Base-by-base conservation (phyloP, 1,140 invertebrate genomes). In the Aphis craccivora region DNA sequence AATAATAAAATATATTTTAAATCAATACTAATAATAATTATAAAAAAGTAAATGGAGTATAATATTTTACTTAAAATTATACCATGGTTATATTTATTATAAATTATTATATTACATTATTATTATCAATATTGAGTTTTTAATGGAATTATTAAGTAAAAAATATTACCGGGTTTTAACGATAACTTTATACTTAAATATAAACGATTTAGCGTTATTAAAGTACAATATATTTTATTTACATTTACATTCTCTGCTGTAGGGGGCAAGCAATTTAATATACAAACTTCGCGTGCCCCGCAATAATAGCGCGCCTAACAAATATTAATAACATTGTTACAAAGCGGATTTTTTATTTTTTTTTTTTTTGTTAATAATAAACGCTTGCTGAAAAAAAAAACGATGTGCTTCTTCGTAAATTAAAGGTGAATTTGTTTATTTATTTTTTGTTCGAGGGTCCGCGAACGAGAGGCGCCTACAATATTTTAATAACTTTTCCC, bases 401-500 rank as follows among this genome's bases (percentile, higher is more conserved):
- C 48, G 91, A 51, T 37, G 67, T 23, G 87, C 51, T 45, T 91
- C 37, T 30, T 53, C 20, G 76, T 84, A 84, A 93, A 84, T 93
- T 93, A 35, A 93, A 93, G 91, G 91, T 93, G 91, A 93, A 86
- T 76, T 76, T 51, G 48, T 48, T 92, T 83, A 37, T 76, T 81
- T 93, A 86, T 37, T 55, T 43, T 43, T 35, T 40, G 11, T 81
- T 84, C 48, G 81, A 93, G 76, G 90, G 90, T 83, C 90, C 90
- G 91, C 48, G 55, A 90, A 43, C 89, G 89, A 93, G 48, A 93
- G 30, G 43, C 43, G 91, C 48, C 81, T 86, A 86, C 91, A 86
- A 55, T 84, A 93, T 93, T 93, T 93, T 93, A 93, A 93, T 93
- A 93, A 93, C 91, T 93, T 93, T 93, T 84, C 51, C 91, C 91